A percentile compares a stretch with the other conserved stretches of the same genome.
Evolutionary conservation across 2,797 vertebrate species (phyloP).

Genomic region (Rhabdophis nuchalis): DNA sequence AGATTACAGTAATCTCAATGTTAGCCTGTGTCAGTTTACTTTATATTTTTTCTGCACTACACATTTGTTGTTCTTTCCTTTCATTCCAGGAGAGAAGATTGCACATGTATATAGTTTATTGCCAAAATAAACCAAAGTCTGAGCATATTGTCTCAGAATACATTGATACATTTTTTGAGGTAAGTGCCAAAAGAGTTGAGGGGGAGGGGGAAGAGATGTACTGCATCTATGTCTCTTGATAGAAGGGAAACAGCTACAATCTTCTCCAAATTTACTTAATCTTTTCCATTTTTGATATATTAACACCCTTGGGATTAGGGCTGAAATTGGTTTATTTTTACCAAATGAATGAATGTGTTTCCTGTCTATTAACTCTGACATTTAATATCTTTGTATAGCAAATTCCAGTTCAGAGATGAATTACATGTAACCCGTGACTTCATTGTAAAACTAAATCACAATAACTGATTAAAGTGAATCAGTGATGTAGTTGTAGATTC

Average conservation of each 20-base stretch:
- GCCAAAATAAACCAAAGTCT: conserved; percentile 98
- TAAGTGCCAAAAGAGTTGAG: conserved; percentile 55
- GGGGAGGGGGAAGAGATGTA: neutral
- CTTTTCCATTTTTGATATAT: neutral
- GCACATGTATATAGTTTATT: conserved; percentile 98
- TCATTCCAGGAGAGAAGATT: conserved; percentile 86
- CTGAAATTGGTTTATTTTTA: neutral
- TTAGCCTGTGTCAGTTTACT: rapidly evolving
- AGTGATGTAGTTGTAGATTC: neutral
- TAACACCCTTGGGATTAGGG: neutral
- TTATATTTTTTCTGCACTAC: neutral
- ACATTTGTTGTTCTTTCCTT: conserved; percentile 40
- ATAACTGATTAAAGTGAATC: neutral
- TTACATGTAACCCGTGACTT: neutral
- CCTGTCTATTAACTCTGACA: neutral
- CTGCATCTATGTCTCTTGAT: neutral
- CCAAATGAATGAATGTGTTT: neutral
- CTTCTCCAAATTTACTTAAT: neutral
- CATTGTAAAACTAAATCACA: neutral
- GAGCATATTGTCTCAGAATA: conserved; percentile 97
- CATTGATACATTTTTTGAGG: conserved; percentile 98
- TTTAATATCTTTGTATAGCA: neutral
- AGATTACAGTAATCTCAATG: neutral
- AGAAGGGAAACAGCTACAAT: neutral
- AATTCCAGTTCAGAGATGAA: neutral